A percentile compares a stretch with the other conserved stretches of the same genome.
phyloP scores from a whole-genome alignment of 1,140 invertebrate genomes.

The Cydia pomonella region DNA sequence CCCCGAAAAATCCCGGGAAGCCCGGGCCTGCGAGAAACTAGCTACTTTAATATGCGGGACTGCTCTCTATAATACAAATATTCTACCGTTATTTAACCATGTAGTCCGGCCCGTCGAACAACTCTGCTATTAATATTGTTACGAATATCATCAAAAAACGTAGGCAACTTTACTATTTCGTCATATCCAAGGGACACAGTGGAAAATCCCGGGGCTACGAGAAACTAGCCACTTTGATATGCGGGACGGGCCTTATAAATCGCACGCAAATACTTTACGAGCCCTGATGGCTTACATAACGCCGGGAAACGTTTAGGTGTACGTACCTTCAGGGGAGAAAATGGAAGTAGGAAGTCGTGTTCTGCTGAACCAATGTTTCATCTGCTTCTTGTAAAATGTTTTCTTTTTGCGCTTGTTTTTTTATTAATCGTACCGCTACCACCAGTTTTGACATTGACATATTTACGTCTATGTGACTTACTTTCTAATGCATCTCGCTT shows the following conservation, averaged over 20 bases:
- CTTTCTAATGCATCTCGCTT: too few relatives aligned
- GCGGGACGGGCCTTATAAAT: conserved; percentile 27
- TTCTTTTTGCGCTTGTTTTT: neutral
- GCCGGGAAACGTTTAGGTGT: neutral
- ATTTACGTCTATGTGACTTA: too few relatives aligned
- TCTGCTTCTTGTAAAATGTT: neutral
- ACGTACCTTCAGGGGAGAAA: neutral
- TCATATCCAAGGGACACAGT: neutral
- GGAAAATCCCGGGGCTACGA: neutral
- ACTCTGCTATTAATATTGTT: too few relatives aligned
- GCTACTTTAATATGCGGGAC: conserved; percentile 2
- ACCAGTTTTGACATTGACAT: too few relatives aligned
- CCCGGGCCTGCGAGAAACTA: neutral
- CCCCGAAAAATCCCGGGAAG: neutral
- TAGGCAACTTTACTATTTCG: neutral
- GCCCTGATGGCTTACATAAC: conserved; percentile 5
- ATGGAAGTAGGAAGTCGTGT: conserved; percentile 4
- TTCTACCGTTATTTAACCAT: too few relatives aligned
- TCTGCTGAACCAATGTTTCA: neutral
- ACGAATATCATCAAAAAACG: too few relatives aligned
- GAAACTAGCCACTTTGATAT: conserved; percentile 12
- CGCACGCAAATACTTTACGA: conserved; percentile 23
- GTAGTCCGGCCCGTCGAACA: too few relatives aligned
- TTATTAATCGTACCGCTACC: too few relatives aligned
- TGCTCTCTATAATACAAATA: neutral